Base-by-base conservation (phyloP, 2,113 vertebrate genomes). In the Psophia crepitans region DNA sequence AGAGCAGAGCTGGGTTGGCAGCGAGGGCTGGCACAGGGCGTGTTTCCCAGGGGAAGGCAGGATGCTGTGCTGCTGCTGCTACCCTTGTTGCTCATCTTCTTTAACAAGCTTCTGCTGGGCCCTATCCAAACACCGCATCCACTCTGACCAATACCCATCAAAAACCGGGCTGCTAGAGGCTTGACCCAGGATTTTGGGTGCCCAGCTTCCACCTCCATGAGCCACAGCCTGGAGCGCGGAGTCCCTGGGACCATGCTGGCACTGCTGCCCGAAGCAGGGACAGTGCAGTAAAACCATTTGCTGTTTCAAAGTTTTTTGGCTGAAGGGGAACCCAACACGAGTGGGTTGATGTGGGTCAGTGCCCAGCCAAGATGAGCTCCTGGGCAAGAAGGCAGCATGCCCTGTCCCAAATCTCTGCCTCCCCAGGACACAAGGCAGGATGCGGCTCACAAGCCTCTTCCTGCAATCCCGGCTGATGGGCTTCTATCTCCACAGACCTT, bases 401-500 rank as follows among this genome's bases (percentile, higher is more conserved):
- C 57, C 24, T 23, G 86, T 46, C 64, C 80, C 65, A 26, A 35
- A 79, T 35, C 8, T 0, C 48, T 60, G 65, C 77, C 19, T 44
- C 23, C 18, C 74, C 90, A 90, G 97, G 92, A 95, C 69, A 44
- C 6, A 0, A 84, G 89, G 94, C 97, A 98, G 98, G 98, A 98
- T 98, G 96, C 24, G 0, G 88, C 93, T 97, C 90, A 70, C 28
- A 33, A 76, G 41, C 32, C 68, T 94, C 95, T 97, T 98, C 98
- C 98, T 98, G 98, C 96, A 14, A 9, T 91, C 84, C 96, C 26
- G 21, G 73, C 75, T 16, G 92, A 96, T 89, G 87, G 21, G 32
- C 79, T 95, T 98, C 96, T 97, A 98, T 98, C 98, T 98, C 85
- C 54, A 56, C 83, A 74, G 96, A 96, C 71, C 98, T 98, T 97